phyloP scores from a whole-genome alignment of 2,888 invertebrate genomes.

The Phaonia tiefii region DNA sequence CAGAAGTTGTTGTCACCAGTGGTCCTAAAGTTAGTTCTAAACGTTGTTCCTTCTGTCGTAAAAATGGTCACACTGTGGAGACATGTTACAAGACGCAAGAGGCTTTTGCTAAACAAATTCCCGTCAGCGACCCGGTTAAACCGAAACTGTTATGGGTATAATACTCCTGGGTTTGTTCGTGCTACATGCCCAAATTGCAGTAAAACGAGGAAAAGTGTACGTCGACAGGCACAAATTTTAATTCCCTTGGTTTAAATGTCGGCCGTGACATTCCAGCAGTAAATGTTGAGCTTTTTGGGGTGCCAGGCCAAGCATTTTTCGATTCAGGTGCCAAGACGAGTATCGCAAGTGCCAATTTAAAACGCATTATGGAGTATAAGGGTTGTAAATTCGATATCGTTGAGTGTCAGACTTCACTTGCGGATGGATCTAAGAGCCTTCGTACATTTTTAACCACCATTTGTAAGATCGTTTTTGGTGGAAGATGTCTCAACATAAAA shows the following conservation, averaged over 20 bases:
- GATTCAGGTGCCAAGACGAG: conserved; percentile 63
- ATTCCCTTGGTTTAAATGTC: conserved; percentile 35
- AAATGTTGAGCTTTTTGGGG: conserved; percentile 56
- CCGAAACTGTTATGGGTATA: conserved; percentile 51
- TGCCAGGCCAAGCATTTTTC: conserved; percentile 59
- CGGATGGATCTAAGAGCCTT: conserved; percentile 43
- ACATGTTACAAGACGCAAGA: conserved; percentile 38
- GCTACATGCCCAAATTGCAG: too few species aligned
- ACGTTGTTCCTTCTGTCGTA: conserved; percentile 42
- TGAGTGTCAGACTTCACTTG: conserved; percentile 31
- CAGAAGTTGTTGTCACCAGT: background rate
- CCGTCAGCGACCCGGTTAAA: conserved; percentile 27
- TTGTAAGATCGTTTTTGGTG: conserved; percentile 56
- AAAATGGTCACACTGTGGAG: conserved; percentile 32
- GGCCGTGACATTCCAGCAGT: conserved; percentile 46
- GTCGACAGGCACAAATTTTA: conserved; percentile 41
- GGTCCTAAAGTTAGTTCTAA: conserved; percentile 38
- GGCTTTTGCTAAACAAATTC: background rate
- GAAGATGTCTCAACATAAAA: too few species aligned
- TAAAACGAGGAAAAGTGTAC: conserved; percentile 11
- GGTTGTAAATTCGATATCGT: conserved; percentile 43
- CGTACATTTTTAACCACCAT: conserved; percentile 50
- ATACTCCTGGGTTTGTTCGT: too few species aligned
- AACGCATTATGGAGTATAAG: conserved; percentile 50
- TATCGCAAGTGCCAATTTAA: too few species aligned